phyloP scores from a whole-genome alignment of 2,888 invertebrate genomes.

The Arctia plantaginis region DNA sequence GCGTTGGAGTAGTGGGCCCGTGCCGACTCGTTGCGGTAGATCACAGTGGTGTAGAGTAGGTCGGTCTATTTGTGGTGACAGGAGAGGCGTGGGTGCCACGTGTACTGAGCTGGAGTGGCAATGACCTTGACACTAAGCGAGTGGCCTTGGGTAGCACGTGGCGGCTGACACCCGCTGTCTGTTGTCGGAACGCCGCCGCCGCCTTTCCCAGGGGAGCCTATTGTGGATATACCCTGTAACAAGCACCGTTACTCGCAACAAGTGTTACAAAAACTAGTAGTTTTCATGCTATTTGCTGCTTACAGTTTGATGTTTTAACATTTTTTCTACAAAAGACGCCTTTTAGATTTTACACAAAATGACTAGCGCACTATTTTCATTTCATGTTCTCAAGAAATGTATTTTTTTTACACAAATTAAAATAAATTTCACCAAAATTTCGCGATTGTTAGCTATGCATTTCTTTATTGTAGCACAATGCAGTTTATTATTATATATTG shows the following conservation, averaged over 20 bases:
- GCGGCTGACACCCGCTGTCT: constrained; percentile 86
- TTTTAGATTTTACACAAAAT: background rate
- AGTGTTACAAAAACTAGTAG: constrained; percentile 23
- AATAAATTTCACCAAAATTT: background rate
- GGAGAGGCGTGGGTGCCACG: constrained; percentile 85
- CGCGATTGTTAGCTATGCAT: background rate
- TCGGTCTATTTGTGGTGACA: constrained; percentile 86
- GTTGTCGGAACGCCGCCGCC: constrained; percentile 86
- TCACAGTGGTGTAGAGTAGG: constrained; percentile 78
- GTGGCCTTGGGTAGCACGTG: constrained; percentile 87
- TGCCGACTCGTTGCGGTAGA: constrained; percentile 72
- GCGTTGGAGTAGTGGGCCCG: constrained; percentile 55
- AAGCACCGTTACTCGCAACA: constrained; percentile 55
- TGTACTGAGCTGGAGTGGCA: constrained; percentile 86
- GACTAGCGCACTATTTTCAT: background rate
- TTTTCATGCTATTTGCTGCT: background rate
- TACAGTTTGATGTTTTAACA: background rate
- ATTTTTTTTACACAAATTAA: background rate
- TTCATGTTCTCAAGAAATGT: background rate
- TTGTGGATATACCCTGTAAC: constrained; percentile 77
- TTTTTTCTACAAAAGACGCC: background rate
- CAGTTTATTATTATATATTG: background rate
- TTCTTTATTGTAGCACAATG: background rate
- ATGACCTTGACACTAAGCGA: constrained; percentile 87
- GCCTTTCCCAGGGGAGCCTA: constrained; percentile 86